phyloP scores from a whole-genome alignment of 2,888 invertebrate species.

The Coelopa pilipes region DNA sequence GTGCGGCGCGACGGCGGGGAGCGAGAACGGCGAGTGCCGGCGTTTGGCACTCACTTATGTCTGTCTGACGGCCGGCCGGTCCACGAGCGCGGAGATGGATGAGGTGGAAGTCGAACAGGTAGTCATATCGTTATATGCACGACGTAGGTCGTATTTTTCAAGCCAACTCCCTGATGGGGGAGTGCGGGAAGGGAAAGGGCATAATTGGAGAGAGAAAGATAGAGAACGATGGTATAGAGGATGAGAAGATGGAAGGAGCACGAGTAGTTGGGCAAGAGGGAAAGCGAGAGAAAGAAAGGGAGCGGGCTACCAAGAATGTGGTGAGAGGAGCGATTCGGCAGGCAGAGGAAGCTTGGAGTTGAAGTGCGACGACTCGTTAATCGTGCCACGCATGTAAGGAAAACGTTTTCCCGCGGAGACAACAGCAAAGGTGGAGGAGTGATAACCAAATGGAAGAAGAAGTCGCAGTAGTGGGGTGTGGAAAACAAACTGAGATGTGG shows the following conservation, averaged over 20 bases:
- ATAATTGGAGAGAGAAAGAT: not conserved
- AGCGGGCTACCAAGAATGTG: too few relatives aligned
- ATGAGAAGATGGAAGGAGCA: not conserved
- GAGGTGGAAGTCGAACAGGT: conserved; percentile 30
- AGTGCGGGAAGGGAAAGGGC: conserved; percentile 4
- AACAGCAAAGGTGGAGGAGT: too few relatives aligned
- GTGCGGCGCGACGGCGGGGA: not conserved
- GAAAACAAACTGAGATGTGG: too few relatives aligned
- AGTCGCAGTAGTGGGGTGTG: too few relatives aligned
- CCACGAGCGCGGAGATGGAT: conserved; percentile 12
- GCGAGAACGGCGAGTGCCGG: not conserved
- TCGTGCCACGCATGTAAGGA: too few relatives aligned
- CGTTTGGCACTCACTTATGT: conserved; percentile 28
- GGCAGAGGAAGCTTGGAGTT: too few relatives aligned
- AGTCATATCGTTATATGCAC: conserved; percentile 27
- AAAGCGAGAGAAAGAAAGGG: not conserved
- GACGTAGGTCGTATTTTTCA: conserved; percentile 19
- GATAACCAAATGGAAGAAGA: too few relatives aligned
- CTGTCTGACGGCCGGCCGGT: not conserved
- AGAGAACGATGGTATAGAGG: not conserved
- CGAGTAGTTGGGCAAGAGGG: not conserved
- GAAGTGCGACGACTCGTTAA: too few relatives aligned
- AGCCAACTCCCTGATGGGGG: conserved; percentile 18
- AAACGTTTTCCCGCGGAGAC: too few relatives aligned
- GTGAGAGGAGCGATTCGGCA: too few relatives aligned